Conservation (phyloP, 2,113 vertebrate genomes). For the Oreocharis arfaki region DNA sequence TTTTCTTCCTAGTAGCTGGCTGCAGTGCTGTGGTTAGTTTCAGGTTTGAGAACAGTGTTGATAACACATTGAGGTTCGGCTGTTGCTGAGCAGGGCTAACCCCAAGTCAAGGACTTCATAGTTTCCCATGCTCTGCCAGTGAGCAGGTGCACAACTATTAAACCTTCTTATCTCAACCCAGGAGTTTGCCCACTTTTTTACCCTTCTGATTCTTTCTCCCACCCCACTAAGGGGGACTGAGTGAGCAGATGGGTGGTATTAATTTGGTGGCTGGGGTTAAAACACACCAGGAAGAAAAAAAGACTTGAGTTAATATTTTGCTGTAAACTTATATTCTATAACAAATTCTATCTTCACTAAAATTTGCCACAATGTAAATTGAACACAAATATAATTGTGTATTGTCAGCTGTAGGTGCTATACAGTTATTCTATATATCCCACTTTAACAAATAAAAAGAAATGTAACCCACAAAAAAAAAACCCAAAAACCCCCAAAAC, state of each 20-base stretch:
- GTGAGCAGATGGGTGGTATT: neutral
- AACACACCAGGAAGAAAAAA: neutral
- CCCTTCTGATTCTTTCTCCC: neutral
- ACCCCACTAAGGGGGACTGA: neutral
- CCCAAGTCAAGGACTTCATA: neutral
- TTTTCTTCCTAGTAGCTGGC: neutral
- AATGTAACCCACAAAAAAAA: neutral
- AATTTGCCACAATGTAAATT: neutral
- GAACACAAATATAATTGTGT: neutral
- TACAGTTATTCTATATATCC: neutral
- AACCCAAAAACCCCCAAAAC: neutral
- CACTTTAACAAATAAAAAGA: neutral
- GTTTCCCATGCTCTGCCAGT: neutral
- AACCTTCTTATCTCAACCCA: neutral
- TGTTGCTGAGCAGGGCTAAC: neutral
- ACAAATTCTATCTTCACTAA: neutral
- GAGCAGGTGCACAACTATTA: neutral
- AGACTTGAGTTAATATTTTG: neutral
- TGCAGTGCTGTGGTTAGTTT: neutral
- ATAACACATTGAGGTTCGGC: neutral
- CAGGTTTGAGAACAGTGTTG: neutral
- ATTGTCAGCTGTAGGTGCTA: neutral
- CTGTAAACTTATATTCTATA: neutral
- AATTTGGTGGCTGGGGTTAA: neutral
- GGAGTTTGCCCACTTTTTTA: neutral